Conservation (phyloP, 64 coral and sea anemone genomes). For the Stichodactyla helianthus region DNA sequence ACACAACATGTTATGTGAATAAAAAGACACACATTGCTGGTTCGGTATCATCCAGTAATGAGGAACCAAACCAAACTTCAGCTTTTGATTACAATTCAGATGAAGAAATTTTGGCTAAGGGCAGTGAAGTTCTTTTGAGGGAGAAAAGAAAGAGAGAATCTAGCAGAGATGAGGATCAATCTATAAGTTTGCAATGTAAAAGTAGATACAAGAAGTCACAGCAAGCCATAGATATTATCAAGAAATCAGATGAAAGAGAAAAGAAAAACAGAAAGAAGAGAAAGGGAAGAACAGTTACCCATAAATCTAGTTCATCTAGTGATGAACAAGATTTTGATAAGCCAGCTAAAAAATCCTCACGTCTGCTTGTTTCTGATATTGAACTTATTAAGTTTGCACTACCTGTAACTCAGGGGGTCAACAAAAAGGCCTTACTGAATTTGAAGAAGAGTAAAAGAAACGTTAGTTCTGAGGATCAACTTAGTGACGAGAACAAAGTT, state of each 20-base stretch:
- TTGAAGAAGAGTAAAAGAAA: neutral
- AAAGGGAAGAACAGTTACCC: neutral
- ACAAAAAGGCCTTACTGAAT: neutral
- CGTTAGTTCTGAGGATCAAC: neutral
- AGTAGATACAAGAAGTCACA: slow-evolving; percentile 19
- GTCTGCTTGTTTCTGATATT: neutral
- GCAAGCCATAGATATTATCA: neutral
- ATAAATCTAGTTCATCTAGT: neutral
- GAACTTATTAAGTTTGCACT: neutral
- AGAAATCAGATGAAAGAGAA: neutral
- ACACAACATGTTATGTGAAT: neutral
- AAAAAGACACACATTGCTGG: neutral
- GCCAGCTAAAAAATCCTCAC: neutral
- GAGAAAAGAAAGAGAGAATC: neutral
- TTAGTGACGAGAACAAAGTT: neutral
- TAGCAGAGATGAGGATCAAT: neutral
- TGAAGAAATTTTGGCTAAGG: neutral
- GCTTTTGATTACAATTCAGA: slow-evolving; percentile 26
- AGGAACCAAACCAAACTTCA: neutral
- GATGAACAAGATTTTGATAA: slow-evolving; percentile 9
- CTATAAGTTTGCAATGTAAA: neutral
- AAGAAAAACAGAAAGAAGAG: slow-evolving; percentile 9
- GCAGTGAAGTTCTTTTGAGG: neutral
- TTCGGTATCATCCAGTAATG: neutral
- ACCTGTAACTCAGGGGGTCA: neutral